Conservation (phyloP, 2,888 invertebrate genomes). For the Criorhina ranunculi region DNA sequence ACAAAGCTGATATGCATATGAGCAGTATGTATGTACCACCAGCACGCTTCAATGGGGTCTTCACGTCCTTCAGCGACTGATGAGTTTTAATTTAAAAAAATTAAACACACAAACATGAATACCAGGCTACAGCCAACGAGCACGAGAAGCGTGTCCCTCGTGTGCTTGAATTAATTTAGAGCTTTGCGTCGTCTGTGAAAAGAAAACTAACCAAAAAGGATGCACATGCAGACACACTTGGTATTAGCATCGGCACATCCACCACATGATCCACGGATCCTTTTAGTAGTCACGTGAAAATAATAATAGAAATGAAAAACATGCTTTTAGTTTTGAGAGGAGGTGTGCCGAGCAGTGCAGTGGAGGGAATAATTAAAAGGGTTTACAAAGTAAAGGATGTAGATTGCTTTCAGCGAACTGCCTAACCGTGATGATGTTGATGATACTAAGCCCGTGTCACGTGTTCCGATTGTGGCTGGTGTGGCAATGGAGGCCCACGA, state of each 20-base stretch:
- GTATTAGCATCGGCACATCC: conserved; percentile 22
- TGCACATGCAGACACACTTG: conserved; percentile 14
- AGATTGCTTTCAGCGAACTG: conserved; percentile 47
- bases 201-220: conserved; percentile 11
- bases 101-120: conserved; percentile 9
- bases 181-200: conserved; percentile 25
- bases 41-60: conserved; percentile 33
- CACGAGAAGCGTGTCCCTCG: conserved; percentile 39
- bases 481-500: conserved; percentile 27
- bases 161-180: conserved; percentile 60
- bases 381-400: conserved; percentile 36
- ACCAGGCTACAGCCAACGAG: conserved; percentile 7
- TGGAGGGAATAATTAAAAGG: neutral
- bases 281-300: conserved; percentile 62
- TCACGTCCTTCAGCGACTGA: conserved; percentile 34
- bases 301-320: conserved; percentile 65
- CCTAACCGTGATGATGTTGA: conserved; percentile 41
- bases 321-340: conserved; percentile 47
- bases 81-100: conserved; percentile 35
- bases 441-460: conserved; percentile 10
- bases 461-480: conserved; percentile 3
- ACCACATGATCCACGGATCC: conserved; percentile 34
- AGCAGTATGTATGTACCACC: neutral
- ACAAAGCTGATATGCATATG: neutral
- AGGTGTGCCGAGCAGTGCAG: neutral